Conservation (phyloP, 2,113 vertebrate genomes). For the Mastomys coucha region DNA sequence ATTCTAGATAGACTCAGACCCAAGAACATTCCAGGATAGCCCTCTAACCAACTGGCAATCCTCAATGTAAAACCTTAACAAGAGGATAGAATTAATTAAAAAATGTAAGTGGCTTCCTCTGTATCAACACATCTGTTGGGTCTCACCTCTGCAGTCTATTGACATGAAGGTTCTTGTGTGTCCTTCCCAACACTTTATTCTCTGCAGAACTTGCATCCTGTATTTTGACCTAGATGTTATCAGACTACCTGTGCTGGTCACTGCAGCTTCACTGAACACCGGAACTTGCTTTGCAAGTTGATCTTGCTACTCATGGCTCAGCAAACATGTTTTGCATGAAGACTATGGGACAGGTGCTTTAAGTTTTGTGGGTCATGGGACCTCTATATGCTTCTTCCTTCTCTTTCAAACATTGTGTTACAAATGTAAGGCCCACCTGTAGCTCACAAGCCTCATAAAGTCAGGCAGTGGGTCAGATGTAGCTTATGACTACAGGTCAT, state of each 20-base stretch:
- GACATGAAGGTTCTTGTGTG: not conserved
- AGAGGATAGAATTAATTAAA: not conserved
- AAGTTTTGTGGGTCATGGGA: not conserved
- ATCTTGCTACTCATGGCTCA: not conserved
- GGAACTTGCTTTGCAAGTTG: not conserved
- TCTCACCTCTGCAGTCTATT: not conserved
- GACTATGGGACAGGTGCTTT: not conserved
- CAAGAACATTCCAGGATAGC: not conserved
- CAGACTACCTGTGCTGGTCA: not conserved
- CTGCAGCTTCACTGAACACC: not conserved
- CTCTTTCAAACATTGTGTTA: not conserved
- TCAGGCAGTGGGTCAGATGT: not conserved
- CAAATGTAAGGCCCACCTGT: not conserved
- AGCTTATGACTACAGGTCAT: not conserved
- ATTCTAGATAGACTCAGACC: not conserved
- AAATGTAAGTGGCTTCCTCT: not conserved
- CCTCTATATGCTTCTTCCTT: not conserved
- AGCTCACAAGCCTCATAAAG: not conserved
- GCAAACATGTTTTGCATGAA: not conserved
- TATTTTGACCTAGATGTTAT: constrained; percentile 2
- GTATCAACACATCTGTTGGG: not conserved
- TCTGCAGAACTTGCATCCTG: not conserved
- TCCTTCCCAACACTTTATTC: not conserved
- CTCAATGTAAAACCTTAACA: not conserved
- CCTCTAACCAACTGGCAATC: not conserved